These are phyloP conservation scores for Tineola bisselliella DNA, from an alignment of 2,888 invertebrate genomes.

Conservation along the genomic window DNA sequence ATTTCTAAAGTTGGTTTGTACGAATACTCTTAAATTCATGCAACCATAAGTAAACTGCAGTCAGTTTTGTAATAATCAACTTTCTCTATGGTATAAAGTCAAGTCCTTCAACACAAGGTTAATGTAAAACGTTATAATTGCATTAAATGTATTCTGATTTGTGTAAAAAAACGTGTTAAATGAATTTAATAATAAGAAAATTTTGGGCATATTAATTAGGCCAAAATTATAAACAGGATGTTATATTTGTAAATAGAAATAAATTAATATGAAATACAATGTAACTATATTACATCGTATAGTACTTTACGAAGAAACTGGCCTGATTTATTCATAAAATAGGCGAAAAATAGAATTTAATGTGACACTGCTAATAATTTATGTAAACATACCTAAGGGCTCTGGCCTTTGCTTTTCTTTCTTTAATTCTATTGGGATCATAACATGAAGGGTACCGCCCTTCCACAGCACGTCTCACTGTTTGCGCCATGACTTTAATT, in stretches of 20 bases:
- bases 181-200: no score
- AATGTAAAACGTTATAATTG: neutral
- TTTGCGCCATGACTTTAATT: conserved; percentile 73
- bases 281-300: neutral
- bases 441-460: conserved; percentile 84
- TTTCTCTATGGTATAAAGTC: no score
- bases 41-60: no score
- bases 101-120: neutral
- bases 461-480: conserved; percentile 74
- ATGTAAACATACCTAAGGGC: conserved; percentile 53
- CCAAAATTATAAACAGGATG: neutral
- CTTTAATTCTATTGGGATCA: conserved; percentile 75
- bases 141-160: neutral
- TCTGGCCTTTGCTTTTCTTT: conserved; percentile 74
- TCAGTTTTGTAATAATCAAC: no score
- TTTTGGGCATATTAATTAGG: no score
- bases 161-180: no score
- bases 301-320: neutral
- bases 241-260: neutral
- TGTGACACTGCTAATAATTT: neutral
- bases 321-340: neutral
- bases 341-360: neutral
- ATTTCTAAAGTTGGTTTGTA: neutral
- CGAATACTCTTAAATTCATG: neutral
- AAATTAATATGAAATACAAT: neutral